A percentile compares a stretch with the other conserved stretches of the same genome.
These are phyloP conservation scores for Prunella strophiata DNA, from an alignment of 2,797 vertebrate genomes.

Conservation along the genomic window DNA sequence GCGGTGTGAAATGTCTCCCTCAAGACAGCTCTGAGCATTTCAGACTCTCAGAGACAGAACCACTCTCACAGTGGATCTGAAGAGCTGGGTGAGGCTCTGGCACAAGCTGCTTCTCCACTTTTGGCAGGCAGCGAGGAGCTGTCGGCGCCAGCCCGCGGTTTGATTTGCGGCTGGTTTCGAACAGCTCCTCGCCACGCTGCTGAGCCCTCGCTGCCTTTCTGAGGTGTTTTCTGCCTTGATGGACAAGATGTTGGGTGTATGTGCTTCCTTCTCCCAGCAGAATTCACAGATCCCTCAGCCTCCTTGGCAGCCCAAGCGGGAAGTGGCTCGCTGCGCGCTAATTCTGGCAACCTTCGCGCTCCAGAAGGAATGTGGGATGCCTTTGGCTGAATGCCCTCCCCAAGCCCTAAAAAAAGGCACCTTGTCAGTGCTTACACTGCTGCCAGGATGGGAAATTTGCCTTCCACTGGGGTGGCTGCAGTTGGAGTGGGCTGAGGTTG, in stretches of 20 bases:
- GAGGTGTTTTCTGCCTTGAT: conserved; percentile 44
- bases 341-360: conserved; percentile 33
- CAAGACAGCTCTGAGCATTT: conserved; percentile 2
- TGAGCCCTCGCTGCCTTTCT: background rate
- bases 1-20: conserved; percentile 32
- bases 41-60: background rate
- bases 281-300: conserved; percentile 11
- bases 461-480: background rate
- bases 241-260: conserved; percentile 20
- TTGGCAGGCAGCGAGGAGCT: conserved; percentile 13
- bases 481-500: background rate
- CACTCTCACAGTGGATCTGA: background rate
- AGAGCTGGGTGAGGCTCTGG: background rate
- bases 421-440: background rate
- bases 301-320: conserved; percentile 26
- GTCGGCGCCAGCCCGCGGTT: background rate
- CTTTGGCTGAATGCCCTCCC: conserved; percentile 28
- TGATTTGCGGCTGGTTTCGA: conserved; percentile 8
- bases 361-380: conserved; percentile 59
- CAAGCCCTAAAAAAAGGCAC: conserved; percentile 41
- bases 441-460: background rate
- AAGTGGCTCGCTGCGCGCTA: background rate
- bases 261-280: background rate
- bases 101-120: background rate
- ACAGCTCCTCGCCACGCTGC: background rate